Evolutionary conservation across 1,140 invertebrate species (phyloP).

Genomic region (Bilobella aurantiaca): DNA sequence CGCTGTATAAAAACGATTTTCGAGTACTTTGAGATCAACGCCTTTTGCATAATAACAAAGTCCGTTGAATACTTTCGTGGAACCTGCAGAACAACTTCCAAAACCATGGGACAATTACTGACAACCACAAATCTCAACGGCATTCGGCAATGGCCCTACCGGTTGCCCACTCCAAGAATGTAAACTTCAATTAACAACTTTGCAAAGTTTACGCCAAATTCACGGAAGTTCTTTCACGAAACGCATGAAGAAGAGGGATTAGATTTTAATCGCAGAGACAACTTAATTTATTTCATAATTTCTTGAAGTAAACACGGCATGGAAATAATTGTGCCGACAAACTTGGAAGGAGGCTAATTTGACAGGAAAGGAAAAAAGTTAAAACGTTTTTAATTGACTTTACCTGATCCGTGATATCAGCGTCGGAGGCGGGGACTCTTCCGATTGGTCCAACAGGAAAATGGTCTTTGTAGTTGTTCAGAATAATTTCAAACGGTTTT

Average conservation of each 20-base stretch:
- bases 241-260: no score
- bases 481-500: slow-evolving; percentile 53
- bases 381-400: no score
- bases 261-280: slow-evolving; percentile 2
- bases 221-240: not conserved
- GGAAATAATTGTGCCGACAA: no score
- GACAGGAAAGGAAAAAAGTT: not conserved
- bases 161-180: no score
- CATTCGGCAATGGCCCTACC: no score
- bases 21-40: no score
- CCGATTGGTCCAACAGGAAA: slow-evolving; percentile 84
- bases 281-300: not conserved
- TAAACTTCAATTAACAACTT: not conserved
- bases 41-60: not conserved
- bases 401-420: slow-evolving; percentile 64
- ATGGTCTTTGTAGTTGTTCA: slow-evolving; percentile 90
- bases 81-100: not conserved
- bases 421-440: slow-evolving; percentile 81
- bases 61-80: not conserved
- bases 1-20: no score
- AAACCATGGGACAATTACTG: not conserved
- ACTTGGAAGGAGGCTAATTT: no score
- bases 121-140: no score
- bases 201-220: not conserved
- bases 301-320: not conserved